Conservation (phyloP, 2,888 invertebrate genomes). For the Archips xylosteana region DNA sequence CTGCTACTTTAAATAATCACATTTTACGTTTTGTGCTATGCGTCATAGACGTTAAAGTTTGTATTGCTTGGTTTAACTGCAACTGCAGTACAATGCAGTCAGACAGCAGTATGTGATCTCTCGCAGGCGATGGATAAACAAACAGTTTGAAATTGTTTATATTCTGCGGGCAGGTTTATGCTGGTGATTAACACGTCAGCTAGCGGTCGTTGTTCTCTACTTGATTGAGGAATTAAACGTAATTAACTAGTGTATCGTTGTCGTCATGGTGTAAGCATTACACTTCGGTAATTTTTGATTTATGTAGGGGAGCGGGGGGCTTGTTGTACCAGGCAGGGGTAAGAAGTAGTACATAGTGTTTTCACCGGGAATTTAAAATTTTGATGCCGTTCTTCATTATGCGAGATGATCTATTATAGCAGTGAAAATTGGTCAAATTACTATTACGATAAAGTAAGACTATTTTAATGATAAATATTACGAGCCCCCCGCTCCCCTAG, state of each 20-base stretch:
- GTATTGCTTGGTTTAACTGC: constrained; percentile 1
- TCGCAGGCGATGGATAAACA: constrained; percentile 31
- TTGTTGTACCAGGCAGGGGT: too few species aligned
- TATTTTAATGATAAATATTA: too few species aligned
- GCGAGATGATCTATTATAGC: too few species aligned
- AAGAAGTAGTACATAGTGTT: too few species aligned
- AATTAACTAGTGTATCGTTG: constrained; percentile 31
- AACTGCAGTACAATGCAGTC: constrained; percentile 23
- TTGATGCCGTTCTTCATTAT: too few species aligned
- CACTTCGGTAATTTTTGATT: not conserved
- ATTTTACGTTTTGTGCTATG: not conserved
- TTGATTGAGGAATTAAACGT: constrained; percentile 27
- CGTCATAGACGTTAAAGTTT: not conserved
- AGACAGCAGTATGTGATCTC: constrained; percentile 19
- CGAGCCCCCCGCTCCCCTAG: not conserved
- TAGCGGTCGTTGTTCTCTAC: constrained; percentile 29
- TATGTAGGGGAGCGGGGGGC: too few species aligned
- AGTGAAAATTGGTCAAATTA: too few species aligned
- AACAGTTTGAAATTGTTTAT: constrained; percentile 39
- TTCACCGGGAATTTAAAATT: too few species aligned
- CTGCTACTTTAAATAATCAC: constrained; percentile 7
- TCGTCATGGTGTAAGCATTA: constrained; percentile 13
- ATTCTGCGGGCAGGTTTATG: constrained; percentile 32
- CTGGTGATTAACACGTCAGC: constrained; percentile 39
- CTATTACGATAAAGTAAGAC: too few species aligned